Conservation (phyloP, 2,888 invertebrate species). For the Bruchidius siliquastri region DNA sequence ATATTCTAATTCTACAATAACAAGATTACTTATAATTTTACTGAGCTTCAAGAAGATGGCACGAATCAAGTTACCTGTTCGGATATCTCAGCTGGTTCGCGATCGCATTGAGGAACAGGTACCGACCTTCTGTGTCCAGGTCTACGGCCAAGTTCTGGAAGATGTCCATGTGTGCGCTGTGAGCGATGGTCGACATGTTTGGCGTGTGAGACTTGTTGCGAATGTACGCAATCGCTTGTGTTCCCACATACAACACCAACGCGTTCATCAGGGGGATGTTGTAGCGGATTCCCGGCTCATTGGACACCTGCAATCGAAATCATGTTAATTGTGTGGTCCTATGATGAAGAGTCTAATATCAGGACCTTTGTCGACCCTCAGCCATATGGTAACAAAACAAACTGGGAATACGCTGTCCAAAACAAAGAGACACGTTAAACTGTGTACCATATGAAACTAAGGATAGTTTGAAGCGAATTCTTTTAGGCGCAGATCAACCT, state of each 20-base stretch:
- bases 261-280: constrained; percentile 97
- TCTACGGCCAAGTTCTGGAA: constrained; percentile 99
- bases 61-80: constrained; percentile 58
- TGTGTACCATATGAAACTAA: too few species aligned
- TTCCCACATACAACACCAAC: constrained; percentile 94
- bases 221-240: constrained; percentile 90
- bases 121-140: constrained; percentile 95
- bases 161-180: constrained; percentile 99
- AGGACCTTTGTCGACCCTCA: too few species aligned
- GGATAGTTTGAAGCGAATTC: too few species aligned
- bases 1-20: too few species aligned
- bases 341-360: too few species aligned
- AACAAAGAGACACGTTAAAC: not conserved
- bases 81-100: constrained; percentile 98
- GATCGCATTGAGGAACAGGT: constrained; percentile 96
- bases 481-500: too few species aligned
- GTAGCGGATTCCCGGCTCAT: constrained; percentile 82
- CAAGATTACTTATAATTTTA: too few species aligned
- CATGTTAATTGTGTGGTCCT: too few species aligned
- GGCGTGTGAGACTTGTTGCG: constrained; percentile 87
- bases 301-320: constrained; percentile 68
- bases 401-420: not conserved
- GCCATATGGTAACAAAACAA: too few species aligned
- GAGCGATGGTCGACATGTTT: constrained; percentile 96
- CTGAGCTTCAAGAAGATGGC: too few species aligned